These are phyloP conservation scores for Hydrophis major DNA, from an alignment of 2,797 vertebrate genomes.

Conservation along the genomic window DNA sequence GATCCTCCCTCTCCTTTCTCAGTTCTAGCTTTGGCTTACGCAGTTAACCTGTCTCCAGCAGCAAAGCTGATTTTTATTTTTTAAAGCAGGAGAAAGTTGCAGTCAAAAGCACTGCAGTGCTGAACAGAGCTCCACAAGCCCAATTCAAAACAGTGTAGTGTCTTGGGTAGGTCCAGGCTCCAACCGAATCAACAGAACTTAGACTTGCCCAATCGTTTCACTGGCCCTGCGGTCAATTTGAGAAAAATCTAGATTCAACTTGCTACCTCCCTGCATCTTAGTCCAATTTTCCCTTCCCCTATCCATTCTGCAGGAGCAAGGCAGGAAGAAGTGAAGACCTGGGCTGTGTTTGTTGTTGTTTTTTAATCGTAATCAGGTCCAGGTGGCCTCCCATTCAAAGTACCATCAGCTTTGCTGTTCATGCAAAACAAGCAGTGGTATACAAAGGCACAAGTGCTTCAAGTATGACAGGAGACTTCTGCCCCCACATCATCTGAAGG, in stretches of 20 bases:
- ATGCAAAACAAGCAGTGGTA: background rate
- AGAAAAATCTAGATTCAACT: background rate
- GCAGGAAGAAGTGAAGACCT: background rate
- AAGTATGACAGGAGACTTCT: background rate
- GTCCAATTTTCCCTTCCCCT: background rate
- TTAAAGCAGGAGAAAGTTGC: background rate
- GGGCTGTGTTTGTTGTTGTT: background rate
- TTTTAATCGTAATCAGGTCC: background rate
- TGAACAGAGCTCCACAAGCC: background rate
- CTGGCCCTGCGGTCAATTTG: background rate
- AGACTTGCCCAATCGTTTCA: background rate
- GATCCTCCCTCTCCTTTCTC: constrained; percentile 39
- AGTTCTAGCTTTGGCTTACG: background rate
- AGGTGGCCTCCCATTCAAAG: background rate
- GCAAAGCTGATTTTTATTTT: background rate
- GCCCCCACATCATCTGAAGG: background rate
- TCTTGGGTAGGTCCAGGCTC: background rate
- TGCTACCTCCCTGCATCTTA: background rate
- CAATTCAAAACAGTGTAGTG: background rate
- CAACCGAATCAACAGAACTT: background rate
- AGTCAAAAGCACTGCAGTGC: background rate
- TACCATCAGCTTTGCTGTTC: background rate
- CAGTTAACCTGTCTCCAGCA: background rate
- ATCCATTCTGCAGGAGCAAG: background rate
- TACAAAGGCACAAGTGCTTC: background rate